A percentile compares a stretch with the other conserved stretches of the same genome.
phyloP scores from a whole-genome alignment of 2,888 invertebrate genomes.

The Operophtera brumata region DNA sequence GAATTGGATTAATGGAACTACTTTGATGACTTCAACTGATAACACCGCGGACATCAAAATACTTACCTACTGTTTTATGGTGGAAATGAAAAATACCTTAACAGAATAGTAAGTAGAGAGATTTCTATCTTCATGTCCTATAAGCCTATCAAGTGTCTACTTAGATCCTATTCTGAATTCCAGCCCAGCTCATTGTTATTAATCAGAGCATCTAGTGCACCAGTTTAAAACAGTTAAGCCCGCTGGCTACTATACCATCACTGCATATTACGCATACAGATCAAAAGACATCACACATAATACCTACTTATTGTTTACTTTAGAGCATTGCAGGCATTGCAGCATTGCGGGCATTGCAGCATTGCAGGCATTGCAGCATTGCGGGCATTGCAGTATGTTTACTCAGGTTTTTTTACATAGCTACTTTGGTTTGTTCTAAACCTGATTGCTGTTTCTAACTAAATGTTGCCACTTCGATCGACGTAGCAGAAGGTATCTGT shows the following conservation, averaged over 20 bases:
- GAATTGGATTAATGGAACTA: no score
- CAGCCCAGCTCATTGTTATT: conserved; percentile 33
- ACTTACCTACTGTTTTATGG: background rate
- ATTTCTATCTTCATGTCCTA: conserved; percentile 39
- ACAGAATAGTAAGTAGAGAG: conserved; percentile 40
- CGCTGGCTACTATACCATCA: conserved; percentile 1
- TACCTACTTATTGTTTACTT: background rate
- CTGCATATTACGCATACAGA: background rate
- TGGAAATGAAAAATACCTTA: conserved; percentile 29
- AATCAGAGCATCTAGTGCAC: conserved; percentile 46
- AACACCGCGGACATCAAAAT: no score
- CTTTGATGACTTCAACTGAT: no score
- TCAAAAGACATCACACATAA: background rate
- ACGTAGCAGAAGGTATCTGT: background rate
- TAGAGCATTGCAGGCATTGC: no score
- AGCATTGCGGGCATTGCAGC: no score
- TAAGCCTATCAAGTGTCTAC: conserved; percentile 26
- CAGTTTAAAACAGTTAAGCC: conserved; percentile 46
- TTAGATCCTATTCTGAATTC: conserved; percentile 28
- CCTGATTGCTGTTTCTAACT: no score
- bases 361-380: no score
- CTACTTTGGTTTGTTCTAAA: no score
- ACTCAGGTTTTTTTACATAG: no score
- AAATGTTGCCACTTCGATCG: no score
- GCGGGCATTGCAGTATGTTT: no score